These are phyloP conservation scores for Neodontobutis hainanensis DNA, from an alignment of 2,113 vertebrate species.

Conservation along the genomic window DNA sequence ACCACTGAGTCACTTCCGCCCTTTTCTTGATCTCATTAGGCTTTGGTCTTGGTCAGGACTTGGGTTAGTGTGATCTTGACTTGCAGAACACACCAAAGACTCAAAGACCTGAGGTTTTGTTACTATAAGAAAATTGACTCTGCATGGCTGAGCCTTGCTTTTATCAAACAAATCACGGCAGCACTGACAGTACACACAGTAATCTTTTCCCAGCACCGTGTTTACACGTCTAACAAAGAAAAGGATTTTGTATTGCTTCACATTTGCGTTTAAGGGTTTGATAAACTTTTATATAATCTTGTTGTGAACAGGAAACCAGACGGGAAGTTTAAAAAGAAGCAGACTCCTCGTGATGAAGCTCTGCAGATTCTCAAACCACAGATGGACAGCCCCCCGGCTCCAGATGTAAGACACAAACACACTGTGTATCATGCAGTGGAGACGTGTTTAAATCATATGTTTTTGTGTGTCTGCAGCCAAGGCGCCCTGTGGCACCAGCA, in stretches of 20 bases:
- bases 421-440: background rate
- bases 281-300: background rate
- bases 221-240: slow-evolving; percentile 19
- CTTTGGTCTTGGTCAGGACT: too few relatives aligned
- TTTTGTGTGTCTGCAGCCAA: slow-evolving; percentile 53
- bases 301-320: slow-evolving; percentile 68
- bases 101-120: too few relatives aligned
- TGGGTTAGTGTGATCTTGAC: too few relatives aligned
- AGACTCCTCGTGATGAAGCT: slow-evolving; percentile 91
- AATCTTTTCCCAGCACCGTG: background rate
- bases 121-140: too few relatives aligned
- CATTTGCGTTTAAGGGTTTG: slow-evolving; percentile 10
- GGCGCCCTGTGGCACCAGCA: slow-evolving; percentile 37
- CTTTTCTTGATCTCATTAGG: too few relatives aligned
- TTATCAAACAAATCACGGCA: slow-evolving; percentile 8
- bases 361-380: slow-evolving; percentile 90
- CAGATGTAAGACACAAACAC: slow-evolving; percentile 60
- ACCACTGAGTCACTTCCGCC: too few relatives aligned
- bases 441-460: background rate
- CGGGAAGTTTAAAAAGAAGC: slow-evolving; percentile 86
- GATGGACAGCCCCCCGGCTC: slow-evolving; percentile 77
- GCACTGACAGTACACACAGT: background rate
- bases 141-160: slow-evolving; percentile 1
- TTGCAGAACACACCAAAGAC: too few relatives aligned
- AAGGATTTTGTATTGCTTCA: background rate